A percentile compares a stretch with the other conserved stretches of the same genome.
Evolutionary conservation across 2,113 vertebrate species (phyloP).

Genomic region (Aptenodytes patagonicus): DNA sequence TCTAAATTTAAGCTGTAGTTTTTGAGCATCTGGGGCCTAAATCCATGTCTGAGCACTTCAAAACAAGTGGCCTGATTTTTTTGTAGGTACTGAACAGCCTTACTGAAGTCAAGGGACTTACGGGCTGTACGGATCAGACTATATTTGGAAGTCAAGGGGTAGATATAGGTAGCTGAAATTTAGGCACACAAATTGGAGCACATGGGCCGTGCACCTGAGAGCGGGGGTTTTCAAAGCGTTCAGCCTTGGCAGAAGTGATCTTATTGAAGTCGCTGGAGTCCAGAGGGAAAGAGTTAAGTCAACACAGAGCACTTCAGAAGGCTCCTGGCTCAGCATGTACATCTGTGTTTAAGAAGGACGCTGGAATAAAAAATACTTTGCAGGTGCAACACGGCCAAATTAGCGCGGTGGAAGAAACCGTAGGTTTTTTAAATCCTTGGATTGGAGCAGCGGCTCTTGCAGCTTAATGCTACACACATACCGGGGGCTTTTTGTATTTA

Average conservation of each 20-base stretch:
- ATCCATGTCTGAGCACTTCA: background rate
- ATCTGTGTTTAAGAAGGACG: slow-evolving; percentile 55
- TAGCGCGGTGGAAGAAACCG: background rate
- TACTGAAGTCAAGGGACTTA: background rate
- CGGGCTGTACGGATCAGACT: accelerated
- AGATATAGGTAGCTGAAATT: background rate
- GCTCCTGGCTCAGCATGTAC: slow-evolving; percentile 38
- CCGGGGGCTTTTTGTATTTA: slow-evolving; percentile 46
- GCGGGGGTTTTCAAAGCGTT: accelerated
- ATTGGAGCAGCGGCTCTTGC: slow-evolving; percentile 4
- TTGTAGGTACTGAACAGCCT: background rate
- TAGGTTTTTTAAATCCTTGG: background rate
- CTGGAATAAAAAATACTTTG: slow-evolving; percentile 52
- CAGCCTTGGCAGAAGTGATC: background rate
- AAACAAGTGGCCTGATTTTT: slow-evolving; percentile 31
- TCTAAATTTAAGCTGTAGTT: slow-evolving; percentile 49
- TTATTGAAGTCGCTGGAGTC: background rate
- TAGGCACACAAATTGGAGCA: background rate
- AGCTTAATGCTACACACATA: slow-evolving; percentile 26
- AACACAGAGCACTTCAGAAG: slow-evolving; percentile 44
- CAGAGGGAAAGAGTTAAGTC: slow-evolving; percentile 52
- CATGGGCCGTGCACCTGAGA: background rate
- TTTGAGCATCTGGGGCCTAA: slow-evolving; percentile 38
- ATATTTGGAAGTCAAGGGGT: background rate
- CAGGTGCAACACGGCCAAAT: slow-evolving; percentile 46